phyloP scores from a whole-genome alignment of 2,797 vertebrate species.

The Chaunax sp. region DNA sequence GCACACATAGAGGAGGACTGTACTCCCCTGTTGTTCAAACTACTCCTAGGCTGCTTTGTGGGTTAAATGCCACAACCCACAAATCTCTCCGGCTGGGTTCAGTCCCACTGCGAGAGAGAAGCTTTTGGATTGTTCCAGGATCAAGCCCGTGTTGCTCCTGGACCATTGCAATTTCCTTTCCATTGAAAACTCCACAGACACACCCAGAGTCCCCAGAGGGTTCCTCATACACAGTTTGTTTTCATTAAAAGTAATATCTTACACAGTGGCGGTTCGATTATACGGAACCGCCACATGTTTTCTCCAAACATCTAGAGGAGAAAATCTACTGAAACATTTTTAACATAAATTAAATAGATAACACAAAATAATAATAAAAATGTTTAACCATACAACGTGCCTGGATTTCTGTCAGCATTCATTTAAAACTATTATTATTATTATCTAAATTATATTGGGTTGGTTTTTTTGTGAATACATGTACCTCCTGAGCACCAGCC shows the following conservation, averaged over 20 bases:
- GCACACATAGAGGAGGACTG: conserved; percentile 51
- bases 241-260: conserved; percentile 24
- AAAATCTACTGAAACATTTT: no score
- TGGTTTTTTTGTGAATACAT: no score
- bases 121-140: conserved; percentile 54
- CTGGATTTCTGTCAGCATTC: no score
- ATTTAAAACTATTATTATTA: no score
- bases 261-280: no score
- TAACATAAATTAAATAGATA: no score
- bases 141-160: conserved; percentile 40
- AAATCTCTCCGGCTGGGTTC: conserved; percentile 67
- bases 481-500: no score
- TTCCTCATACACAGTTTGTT: conserved; percentile 20
- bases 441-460: no score
- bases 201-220: conserved; percentile 17
- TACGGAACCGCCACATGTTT: no score
- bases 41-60: conserved; percentile 66
- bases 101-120: conserved; percentile 40
- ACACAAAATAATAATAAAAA: no score
- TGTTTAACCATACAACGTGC: no score
- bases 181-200: conserved; percentile 36
- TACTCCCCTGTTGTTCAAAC: conserved; percentile 58
- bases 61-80: conserved; percentile 76
- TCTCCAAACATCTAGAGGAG: no score
- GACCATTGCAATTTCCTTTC: conserved; percentile 56